Base-by-base conservation (phyloP, 2,888 invertebrate genomes). In the Epirrhoe tristata region DNA sequence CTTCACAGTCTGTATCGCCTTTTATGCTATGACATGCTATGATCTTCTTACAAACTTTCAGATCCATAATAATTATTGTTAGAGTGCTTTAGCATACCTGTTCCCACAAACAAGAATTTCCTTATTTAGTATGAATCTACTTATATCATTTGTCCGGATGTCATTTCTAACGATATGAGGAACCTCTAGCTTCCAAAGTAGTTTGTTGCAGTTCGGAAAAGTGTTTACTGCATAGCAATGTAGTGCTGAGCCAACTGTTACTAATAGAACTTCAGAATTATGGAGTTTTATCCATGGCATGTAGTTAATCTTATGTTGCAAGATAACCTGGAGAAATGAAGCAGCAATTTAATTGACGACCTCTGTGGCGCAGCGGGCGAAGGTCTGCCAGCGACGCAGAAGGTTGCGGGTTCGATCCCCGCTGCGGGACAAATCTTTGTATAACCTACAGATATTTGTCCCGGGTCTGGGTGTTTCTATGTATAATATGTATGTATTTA, bases 81-180 rank as follows among this genome's bases (percentile, higher is more conserved):
- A 34, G 12, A 43, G 39, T 43, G 39, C 12, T 43, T 43, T 12
- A 12, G 8, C 48, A 31, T 75, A 93, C 93, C 93, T 92, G 77
- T 93, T 93, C 60, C 91, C 93, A 84, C 91, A 92, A 55, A 85
- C 80, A 56, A 93, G 74, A 1, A 85, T 39, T 70, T 84, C 77
- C 58, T 85, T 80, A 75, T 81, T 89, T 4, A 89, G 62, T 6
- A 89, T 71, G 82, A 93, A 93, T 83, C 91, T 84, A 60, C 92
- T 90, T 70, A 93, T 87, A 74, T 93, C 93, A 86, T 91, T 89
- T 16, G 91, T 93, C 46, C 92, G 81, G 48, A 88, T 80, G 78
- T 91, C 93, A 78, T 81, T 69, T 67, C 90, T 81, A 56, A 72
- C 70, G 6, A 88, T 77, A 66, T 74, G 87, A 2, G 92, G 92